Conservation (phyloP, 1,140 invertebrate species). For the Pseudomyrmex pallidus region DNA sequence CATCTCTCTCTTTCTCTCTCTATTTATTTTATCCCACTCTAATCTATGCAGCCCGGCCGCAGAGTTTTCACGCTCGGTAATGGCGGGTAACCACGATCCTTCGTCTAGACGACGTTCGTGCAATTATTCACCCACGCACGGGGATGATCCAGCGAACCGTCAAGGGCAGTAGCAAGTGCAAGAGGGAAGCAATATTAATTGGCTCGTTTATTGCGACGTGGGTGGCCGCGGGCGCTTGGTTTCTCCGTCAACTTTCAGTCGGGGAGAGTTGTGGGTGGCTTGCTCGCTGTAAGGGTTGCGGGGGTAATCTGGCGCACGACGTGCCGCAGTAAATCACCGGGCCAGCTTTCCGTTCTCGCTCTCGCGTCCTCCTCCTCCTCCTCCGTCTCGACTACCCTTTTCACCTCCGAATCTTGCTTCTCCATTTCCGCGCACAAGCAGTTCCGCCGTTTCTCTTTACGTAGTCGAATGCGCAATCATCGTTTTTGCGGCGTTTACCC, state of each 20-base stretch:
- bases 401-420: constrained; percentile 49
- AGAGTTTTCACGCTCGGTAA: constrained; percentile 59
- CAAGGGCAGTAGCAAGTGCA: constrained; percentile 61
- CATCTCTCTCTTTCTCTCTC: background rate
- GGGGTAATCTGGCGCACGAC: constrained; percentile 73
- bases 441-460: constrained; percentile 13
- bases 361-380: constrained; percentile 17
- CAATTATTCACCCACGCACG: constrained; percentile 68
- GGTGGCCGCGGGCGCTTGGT: constrained; percentile 67
- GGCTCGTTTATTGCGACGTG: constrained; percentile 73
- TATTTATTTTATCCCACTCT: constrained; percentile 19
- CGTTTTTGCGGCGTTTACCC: constrained; percentile 4
- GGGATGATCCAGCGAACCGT: constrained; percentile 67
- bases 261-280: constrained; percentile 52
- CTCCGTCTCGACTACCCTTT: constrained; percentile 38
- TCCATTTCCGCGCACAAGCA: background rate
- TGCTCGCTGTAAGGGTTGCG: constrained; percentile 68
- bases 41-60: constrained; percentile 12
- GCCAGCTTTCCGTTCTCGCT: constrained; percentile 38
- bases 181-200: constrained; percentile 75
- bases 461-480: constrained; percentile 7
- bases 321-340: constrained; percentile 70
- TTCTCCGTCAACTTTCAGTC: constrained; percentile 70
- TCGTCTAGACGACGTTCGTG: constrained; percentile 47
- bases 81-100: constrained; percentile 57